Evolutionary conservation across 2,888 invertebrate species (phyloP), one percentile per base, ranked within the genome.

Genomic region (Papilio demoleus): DNA sequence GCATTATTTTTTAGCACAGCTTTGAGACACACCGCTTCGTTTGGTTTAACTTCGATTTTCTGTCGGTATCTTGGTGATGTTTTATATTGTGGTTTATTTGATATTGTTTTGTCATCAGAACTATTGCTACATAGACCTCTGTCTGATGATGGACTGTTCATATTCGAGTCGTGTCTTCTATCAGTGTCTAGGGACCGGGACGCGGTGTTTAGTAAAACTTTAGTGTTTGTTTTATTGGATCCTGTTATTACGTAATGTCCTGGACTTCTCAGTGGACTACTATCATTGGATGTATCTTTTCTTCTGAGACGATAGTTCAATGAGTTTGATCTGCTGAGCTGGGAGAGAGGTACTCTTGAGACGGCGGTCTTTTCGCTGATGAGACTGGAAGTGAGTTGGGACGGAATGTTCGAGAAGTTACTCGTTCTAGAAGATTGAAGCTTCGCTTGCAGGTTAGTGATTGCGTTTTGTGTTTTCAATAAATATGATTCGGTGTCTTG

Each of bases 371-470:
- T 92, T 74, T 92, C 92, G 79, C 89, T 90, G 75, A 90, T 86
- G 40, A 90, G 79, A 71, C 88, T 90, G 34, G 90, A 88, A 73
- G 90, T 92, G 45, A 90, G 88, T 76, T 83, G 86, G 3, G 86
- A 79, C 2, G 90, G 87, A 73, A 87, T 86, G 79, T 80, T 83
- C 61, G 78, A 75, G 72, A 84, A 81, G 72, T 85, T 86, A 72
- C 71, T 85, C 9, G 83, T 84, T 53, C 84, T 81, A 0, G 90
- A 87, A 1, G 91, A 86, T 59, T 92, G 88, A 14, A 94, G 86
- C 71, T 94, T 93, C 42, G 94, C 94, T 84, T 94, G 94, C 24
- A 95, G 87, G 72, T 94, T 93, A 40, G 94, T 93, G 75, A 95
- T 94, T 0, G 93, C 94, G 75, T 94, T 94, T 77, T 94, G 94